phyloP scores from a whole-genome alignment of 2,113 vertebrate species.

The Poecilia latipinna region DNA sequence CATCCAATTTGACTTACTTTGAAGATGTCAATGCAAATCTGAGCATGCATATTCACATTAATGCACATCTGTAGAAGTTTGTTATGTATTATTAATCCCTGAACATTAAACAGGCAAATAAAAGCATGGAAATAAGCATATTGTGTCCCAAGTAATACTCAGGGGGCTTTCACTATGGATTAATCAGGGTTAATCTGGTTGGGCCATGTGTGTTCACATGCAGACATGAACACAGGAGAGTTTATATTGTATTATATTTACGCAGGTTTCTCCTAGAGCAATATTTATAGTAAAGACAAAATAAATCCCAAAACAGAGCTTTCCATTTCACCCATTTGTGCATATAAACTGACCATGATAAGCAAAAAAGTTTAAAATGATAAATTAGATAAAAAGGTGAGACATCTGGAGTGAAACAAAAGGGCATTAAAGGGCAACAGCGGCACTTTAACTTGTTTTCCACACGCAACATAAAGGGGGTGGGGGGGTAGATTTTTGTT shows the following conservation, averaged over 20 bases:
- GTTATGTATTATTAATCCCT: constrained; percentile 36
- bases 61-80: constrained; percentile 16
- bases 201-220: neutral
- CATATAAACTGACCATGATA: neutral
- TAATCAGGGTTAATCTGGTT: constrained; percentile 36
- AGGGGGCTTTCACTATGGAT: constrained; percentile 20
- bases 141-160: constrained; percentile 8
- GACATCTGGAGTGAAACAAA: constrained; percentile 1
- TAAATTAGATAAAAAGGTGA: constrained; percentile 43
- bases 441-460: neutral
- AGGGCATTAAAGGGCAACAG: constrained; percentile 7
- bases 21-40: constrained; percentile 28
- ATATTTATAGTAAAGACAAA: constrained; percentile 23
- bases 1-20: constrained; percentile 49
- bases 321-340: neutral
- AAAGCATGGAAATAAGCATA: constrained; percentile 18
- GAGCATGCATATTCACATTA: constrained; percentile 41
- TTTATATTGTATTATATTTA: neutral
- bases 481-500: neutral
- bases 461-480: constrained; percentile 14
- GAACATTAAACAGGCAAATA: constrained; percentile 39
- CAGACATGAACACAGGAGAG: neutral
- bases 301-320: constrained; percentile 6
- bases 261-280: neutral
- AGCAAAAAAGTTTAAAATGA: neutral